Conservation (phyloP, 2,888 invertebrate genomes). For the Balanococcus diminutus region DNA sequence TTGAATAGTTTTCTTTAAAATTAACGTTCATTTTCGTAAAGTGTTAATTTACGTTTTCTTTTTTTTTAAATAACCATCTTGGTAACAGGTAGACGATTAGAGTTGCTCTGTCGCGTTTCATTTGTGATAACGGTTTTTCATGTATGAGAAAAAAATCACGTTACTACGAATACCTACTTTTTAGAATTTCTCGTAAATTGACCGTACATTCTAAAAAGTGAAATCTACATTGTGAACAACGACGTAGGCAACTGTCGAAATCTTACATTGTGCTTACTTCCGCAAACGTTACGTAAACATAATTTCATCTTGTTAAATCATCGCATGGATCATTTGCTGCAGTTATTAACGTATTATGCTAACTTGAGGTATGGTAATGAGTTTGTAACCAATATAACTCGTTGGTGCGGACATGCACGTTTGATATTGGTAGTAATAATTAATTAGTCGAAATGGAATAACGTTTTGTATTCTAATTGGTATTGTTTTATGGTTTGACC, state of each 20-base stretch:
- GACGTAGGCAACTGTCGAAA: background rate
- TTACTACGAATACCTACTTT: background rate
- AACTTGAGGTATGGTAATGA: background rate
- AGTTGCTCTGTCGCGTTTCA: background rate
- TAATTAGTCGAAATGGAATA: too few species aligned
- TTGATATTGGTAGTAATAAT: background rate
- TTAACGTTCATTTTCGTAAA: background rate
- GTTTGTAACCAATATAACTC: background rate
- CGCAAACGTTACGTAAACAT: background rate
- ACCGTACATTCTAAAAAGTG: background rate
- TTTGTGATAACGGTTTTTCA: background rate
- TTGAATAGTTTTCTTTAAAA: background rate
- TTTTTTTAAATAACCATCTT: background rate
- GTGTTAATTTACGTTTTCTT: background rate
- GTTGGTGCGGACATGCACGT: background rate
- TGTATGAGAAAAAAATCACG: background rate
- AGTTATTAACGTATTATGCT: background rate
- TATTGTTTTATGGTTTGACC: background rate
- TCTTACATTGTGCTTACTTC: background rate
- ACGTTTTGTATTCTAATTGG: background rate
- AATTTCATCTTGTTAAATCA: conserved; percentile 1
- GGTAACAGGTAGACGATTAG: background rate
- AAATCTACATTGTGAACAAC: background rate
- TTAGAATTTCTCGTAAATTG: background rate
- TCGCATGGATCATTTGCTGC: conserved; percentile 38